phyloP scores from a whole-genome alignment of 2,113 vertebrate genomes.

The Actinemys pallida region DNA sequence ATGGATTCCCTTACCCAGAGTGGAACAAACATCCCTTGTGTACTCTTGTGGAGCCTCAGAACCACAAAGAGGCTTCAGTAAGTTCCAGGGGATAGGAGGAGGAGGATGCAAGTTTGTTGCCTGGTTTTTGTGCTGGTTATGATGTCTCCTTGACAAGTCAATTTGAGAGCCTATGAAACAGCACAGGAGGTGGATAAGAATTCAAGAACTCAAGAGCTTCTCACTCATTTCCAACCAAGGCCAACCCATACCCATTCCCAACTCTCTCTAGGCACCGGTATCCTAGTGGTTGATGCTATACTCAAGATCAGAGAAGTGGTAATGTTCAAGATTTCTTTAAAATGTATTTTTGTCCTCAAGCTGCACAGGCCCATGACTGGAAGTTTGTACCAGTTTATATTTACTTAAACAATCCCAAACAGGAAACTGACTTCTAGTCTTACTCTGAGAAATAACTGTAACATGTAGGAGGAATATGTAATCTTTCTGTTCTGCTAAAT shows the following conservation, averaged over 20 bases:
- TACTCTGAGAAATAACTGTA: neutral
- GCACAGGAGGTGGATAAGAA: neutral
- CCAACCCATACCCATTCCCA: neutral
- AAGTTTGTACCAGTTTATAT: neutral
- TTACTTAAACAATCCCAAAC: neutral
- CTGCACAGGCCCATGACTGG: neutral
- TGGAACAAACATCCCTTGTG: neutral
- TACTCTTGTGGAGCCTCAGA: neutral
- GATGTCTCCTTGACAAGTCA: neutral
- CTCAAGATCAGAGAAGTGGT: neutral
- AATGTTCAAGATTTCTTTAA: neutral
- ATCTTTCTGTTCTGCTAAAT: neutral
- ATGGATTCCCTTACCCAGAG: neutral
- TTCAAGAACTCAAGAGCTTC: slow-evolving; percentile 19
- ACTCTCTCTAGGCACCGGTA: neutral
- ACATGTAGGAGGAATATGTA: neutral
- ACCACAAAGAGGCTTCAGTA: neutral
- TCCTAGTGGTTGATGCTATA: neutral
- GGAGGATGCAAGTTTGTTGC: neutral
- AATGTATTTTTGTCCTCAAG: neutral
- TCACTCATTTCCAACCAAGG: neutral
- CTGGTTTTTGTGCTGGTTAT: rapidly evolving
- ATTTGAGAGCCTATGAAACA: neutral
- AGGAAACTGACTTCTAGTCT: neutral
- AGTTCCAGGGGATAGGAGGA: neutral